Evolutionary conservation across 2,113 vertebrate species (phyloP), one percentile per base, ranked within the genome.

Genomic region (Dryoscopus gambensis): DNA sequence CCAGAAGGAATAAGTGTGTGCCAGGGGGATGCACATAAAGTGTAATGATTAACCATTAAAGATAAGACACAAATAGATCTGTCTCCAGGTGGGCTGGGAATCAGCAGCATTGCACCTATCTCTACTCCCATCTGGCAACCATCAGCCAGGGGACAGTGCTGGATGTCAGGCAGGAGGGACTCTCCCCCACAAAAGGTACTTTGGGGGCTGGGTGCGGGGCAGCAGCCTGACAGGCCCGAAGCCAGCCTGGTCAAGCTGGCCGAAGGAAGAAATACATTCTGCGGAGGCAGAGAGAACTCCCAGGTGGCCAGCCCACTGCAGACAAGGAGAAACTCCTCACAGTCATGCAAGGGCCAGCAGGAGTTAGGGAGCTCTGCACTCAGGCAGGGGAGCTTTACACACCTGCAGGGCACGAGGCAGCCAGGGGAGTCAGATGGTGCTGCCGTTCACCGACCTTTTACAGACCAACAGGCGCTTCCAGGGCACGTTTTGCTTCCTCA

Each of bases 371-470:
- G 7, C 10, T 33, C 31, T 40, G 52, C 37, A 12, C 10, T 14
- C 46, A 27, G 25, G 13, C 24, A 4, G 0, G 4, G 23, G 37
- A 85, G 21, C 27, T 89, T 56, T 56, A 13, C 15, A 14, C 6
- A 6, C 11, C 63, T n/a, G 0, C 39, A 68, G 33, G 2, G 11
- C 47, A 49, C 0, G 0, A 40, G 30, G 68, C 1, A 6, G 64
- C 14, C 1, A 1, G n/a, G 21, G 1, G 2, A 78, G 50, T 39
- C 52, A 37, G 60, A 52, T 3, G 4, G 23, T 33, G 27, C 31
- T 75, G 60, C 44, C 0, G 1, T 44, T 60, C 55, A 11, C 3
- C 28, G 28, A 49, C n/a, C 28, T 47, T 63, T 33, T 6, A 15
- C 10, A 71, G 79, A 40, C n/a, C 64, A n/a, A 15, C 11, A 37